phyloP scores from a whole-genome alignment of 1,140 invertebrate species.

The Drosophila tani region DNA sequence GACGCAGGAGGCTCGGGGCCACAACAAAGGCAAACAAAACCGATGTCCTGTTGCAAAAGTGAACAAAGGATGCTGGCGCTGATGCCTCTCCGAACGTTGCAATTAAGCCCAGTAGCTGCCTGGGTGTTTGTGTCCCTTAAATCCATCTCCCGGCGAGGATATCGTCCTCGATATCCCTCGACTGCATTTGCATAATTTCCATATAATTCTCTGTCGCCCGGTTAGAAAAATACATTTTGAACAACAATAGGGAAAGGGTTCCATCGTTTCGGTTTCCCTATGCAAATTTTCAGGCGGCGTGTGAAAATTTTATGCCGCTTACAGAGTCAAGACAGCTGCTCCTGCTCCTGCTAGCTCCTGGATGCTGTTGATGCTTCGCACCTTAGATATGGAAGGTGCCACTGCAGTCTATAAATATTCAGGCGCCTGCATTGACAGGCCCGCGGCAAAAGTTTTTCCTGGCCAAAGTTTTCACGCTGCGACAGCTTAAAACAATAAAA shows the following conservation, averaged over 20 bases:
- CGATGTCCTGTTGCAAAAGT: slow-evolving; percentile 44
- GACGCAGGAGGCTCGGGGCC: slow-evolving; percentile 24
- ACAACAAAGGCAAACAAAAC: slow-evolving; percentile 42
- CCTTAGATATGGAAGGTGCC: slow-evolving; percentile 3
- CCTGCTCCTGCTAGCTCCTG: neutral
- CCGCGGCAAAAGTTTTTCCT: slow-evolving; percentile 42
- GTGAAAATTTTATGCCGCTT: slow-evolving; percentile 58
- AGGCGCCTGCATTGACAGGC: slow-evolving; percentile 62
- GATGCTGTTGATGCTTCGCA: slow-evolving; percentile 37
- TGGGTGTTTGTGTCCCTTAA: slow-evolving; percentile 14
- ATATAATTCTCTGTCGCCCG: slow-evolving; percentile 75
- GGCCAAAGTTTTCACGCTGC: slow-evolving; percentile 52
- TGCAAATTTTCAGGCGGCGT: slow-evolving; percentile 65
- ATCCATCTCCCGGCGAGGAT: slow-evolving; percentile 11
- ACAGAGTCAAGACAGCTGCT: slow-evolving; percentile 58
- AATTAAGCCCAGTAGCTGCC: slow-evolving; percentile 50
- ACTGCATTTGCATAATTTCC: slow-evolving; percentile 75
- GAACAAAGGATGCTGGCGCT: slow-evolving; percentile 37
- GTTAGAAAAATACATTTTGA: slow-evolving; percentile 46
- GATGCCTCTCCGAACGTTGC: slow-evolving; percentile 45
- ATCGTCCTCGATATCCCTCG: slow-evolving; percentile 12
- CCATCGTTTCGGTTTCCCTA: slow-evolving; percentile 33
- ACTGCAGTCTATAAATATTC: slow-evolving; percentile 73
- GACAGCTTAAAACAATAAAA: slow-evolving; percentile 72
- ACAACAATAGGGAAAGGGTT: slow-evolving; percentile 40